phyloP scores from a whole-genome alignment of 2,888 invertebrate species.

The Stratiomys singularior region DNA sequence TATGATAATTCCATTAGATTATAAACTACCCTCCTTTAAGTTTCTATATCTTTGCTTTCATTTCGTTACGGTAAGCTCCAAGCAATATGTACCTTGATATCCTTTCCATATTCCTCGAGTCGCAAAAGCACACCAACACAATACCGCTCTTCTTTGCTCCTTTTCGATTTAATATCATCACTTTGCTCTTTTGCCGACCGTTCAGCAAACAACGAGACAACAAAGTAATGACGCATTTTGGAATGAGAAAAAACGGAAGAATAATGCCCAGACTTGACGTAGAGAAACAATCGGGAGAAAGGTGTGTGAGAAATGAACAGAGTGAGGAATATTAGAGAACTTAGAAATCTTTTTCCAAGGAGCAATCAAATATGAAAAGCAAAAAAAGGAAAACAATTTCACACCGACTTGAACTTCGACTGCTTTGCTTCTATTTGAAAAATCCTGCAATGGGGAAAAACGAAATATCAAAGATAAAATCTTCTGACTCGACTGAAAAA shows the following conservation, averaged over 20 bases:
- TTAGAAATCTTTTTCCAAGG: constrained; percentile 6
- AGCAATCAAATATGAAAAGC: constrained; percentile 39
- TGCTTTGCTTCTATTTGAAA: constrained; percentile 1
- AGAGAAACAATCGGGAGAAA: neutral
- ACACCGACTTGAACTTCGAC: constrained; percentile 42
- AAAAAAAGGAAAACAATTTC: constrained; percentile 43
- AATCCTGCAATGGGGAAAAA: constrained; percentile 22
- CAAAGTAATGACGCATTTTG: constrained; percentile 34
- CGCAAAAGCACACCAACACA: neutral
- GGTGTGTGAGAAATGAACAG: neutral
- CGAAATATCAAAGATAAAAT: constrained; percentile 37
- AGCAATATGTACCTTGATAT: constrained; percentile 21
- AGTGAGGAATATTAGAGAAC: neutral
- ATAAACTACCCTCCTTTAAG: constrained; percentile 31
- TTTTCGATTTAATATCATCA: neutral
- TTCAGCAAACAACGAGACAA: constrained; percentile 21
- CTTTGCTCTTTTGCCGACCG: constrained; percentile 18
- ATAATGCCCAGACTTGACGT: neutral
- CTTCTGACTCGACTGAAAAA: constrained; percentile 40
- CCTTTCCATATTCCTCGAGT: neutral
- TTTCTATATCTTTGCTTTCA: neutral
- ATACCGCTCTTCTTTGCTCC: neutral
- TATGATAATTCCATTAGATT: constrained; percentile 44
- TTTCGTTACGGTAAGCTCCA: neutral
- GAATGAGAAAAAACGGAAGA: neutral